Conservation (phyloP, 2,888 invertebrate genomes). For the Spodoptera exigua region DNA sequence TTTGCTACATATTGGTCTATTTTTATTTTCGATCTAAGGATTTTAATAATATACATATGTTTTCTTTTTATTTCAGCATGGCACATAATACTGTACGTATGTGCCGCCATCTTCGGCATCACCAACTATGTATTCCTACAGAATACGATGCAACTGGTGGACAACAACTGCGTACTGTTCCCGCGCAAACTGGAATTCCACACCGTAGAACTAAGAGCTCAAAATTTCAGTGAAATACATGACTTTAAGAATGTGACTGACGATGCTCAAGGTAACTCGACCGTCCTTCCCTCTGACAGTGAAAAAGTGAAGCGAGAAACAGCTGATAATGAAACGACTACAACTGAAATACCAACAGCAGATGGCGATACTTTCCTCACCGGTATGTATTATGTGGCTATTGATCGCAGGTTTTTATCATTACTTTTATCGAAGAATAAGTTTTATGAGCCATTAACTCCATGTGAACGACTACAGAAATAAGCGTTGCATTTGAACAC, state of each 20-base stretch:
- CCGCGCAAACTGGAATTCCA: conserved; percentile 76
- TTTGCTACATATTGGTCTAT: not conserved
- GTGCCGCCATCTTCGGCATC: conserved; percentile 78
- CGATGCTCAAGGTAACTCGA: conserved; percentile 60
- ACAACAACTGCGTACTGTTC: conserved; percentile 75
- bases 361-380: conserved; percentile 58
- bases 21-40: too few species aligned
- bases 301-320: conserved; percentile 64
- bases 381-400: conserved; percentile 58
- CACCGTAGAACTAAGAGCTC: conserved; percentile 60
- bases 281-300: conserved; percentile 41
- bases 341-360: conserved; percentile 41
- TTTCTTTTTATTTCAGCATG: conserved; percentile 73
- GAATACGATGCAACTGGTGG: conserved; percentile 76
- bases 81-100: conserved; percentile 75
- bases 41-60: not conserved
- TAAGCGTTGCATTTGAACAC: conserved; percentile 3
- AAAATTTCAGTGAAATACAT: conserved; percentile 37
- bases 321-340: conserved; percentile 43
- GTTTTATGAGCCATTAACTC: conserved; percentile 10
- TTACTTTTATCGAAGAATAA: not conserved
- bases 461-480: not conserved
- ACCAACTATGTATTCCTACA: conserved; percentile 80
- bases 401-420: not conserved
- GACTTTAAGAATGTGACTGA: conserved; percentile 51